These are phyloP conservation scores for Noctua fimbriata DNA, from an alignment of 2,888 invertebrate genomes.

Conservation along the genomic window DNA sequence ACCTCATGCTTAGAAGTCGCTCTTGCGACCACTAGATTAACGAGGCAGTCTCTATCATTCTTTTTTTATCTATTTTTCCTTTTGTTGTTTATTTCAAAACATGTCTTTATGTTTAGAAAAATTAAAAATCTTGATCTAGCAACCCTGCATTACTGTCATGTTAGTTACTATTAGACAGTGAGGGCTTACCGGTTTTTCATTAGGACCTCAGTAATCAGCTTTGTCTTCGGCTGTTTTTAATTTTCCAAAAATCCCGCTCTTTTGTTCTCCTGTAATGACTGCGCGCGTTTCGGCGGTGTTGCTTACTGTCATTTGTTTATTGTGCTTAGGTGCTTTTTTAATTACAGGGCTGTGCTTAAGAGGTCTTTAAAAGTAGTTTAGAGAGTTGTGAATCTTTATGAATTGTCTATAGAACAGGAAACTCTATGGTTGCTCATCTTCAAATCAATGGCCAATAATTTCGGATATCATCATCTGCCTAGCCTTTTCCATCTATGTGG, in stretches of 20 bases:
- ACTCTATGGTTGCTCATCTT: background rate
- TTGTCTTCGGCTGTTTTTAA: slow-evolving; percentile 58
- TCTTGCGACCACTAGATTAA: too few relatives aligned
- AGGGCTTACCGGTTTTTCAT: slow-evolving; percentile 55
- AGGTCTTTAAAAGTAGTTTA: slow-evolving; percentile 13
- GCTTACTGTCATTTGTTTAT: slow-evolving; percentile 50
- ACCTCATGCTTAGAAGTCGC: too few relatives aligned
- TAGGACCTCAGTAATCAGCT: slow-evolving; percentile 58
- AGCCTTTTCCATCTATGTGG: too few relatives aligned
- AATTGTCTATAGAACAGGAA: background rate
- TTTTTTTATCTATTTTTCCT: too few relatives aligned
- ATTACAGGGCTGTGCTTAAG: slow-evolving; percentile 16
- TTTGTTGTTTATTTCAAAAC: too few relatives aligned
- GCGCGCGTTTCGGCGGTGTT: slow-evolving; percentile 29
- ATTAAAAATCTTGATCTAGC: background rate
- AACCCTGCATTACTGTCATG: slow-evolving; percentile 23
- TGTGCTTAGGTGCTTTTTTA: slow-evolving; percentile 31
- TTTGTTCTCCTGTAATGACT: slow-evolving; percentile 56
- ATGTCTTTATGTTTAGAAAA: too few relatives aligned
- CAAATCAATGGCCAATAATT: background rate
- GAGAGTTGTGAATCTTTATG: background rate
- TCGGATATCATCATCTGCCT: background rate
- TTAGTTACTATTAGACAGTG: slow-evolving; percentile 37
- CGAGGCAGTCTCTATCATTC: too few relatives aligned
- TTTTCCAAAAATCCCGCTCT: slow-evolving; percentile 57